phyloP scores from a whole-genome alignment of 1,140 invertebrate genomes.

The Rhagoletis pomonella region DNA sequence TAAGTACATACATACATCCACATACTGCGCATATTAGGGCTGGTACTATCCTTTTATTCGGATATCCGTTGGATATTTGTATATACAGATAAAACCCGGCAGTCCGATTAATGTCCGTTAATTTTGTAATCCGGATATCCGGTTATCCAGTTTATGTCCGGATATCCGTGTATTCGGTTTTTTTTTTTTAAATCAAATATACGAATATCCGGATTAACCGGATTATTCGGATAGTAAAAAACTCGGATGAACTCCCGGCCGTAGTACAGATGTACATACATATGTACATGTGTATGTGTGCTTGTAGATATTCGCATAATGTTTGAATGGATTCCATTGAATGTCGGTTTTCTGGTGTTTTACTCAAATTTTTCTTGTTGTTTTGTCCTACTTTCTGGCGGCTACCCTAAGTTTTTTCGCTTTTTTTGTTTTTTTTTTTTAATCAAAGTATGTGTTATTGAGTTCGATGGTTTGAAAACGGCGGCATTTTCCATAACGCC shows the following conservation, averaged over 20 bases:
- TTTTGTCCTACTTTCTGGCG: background rate
- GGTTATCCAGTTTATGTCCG: no score
- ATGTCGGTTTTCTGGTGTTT: background rate
- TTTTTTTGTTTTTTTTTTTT: background rate
- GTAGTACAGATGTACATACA: background rate
- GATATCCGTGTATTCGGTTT: no score
- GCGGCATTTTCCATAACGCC: background rate
- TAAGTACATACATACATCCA: background rate
- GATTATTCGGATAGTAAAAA: no score
- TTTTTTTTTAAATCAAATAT: no score
- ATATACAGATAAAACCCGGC: no score
- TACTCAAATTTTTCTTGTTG: background rate
- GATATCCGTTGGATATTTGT: no score
- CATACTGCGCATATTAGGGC: no score
- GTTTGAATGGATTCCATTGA: conserved; percentile 5
- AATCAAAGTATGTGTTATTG: background rate
- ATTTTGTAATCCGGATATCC: no score
- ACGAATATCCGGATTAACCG: no score
- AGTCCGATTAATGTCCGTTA: no score
- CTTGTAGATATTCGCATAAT: background rate
- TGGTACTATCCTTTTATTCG: no score
- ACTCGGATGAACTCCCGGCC: no score
- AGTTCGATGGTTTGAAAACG: background rate
- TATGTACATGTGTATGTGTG: background rate
- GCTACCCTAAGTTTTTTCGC: background rate